phyloP scores from a whole-genome alignment of 92 coral and sea anemone species.

The Parazoanthus atlanticus region DNA sequence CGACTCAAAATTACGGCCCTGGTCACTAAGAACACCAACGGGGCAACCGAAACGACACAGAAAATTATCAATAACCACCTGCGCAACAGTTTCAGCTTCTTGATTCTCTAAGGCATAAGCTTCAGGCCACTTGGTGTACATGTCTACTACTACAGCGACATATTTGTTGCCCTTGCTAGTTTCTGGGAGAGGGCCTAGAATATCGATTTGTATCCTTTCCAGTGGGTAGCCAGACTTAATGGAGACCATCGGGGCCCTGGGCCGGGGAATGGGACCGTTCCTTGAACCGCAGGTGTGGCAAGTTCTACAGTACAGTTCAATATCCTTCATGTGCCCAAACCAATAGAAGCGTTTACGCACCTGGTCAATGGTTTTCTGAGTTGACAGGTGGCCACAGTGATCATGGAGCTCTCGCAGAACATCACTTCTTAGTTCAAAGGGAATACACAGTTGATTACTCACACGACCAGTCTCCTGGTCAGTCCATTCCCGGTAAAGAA shows the following conservation, averaged over 20 bases:
- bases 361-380: constrained; percentile 45
- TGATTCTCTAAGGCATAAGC: constrained; percentile 47
- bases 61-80: constrained; percentile 48
- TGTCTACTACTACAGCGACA: constrained; percentile 51
- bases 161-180: constrained; percentile 43
- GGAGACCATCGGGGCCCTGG: constrained; percentile 45
- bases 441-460: neutral
- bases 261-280: constrained; percentile 29
- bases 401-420: constrained; percentile 24
- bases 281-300: constrained; percentile 45
- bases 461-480: neutral
- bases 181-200: constrained; percentile 57
- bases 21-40: constrained; percentile 54
- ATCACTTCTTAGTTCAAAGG: neutral
- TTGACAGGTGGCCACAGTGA: constrained; percentile 45
- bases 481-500: neutral
- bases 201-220: constrained; percentile 53
- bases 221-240: constrained; percentile 46
- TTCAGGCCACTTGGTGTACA: constrained; percentile 48
- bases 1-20: constrained; percentile 56
- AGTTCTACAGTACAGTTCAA: constrained; percentile 41
- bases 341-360: constrained; percentile 51
- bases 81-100: constrained; percentile 47
- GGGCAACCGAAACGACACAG: constrained; percentile 53
- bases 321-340: constrained; percentile 42